A percentile compares a stretch with the other conserved stretches of the same genome.
Evolutionary conservation across 2,113 vertebrate genomes (phyloP).

Genomic region (Brienomyrus brachyistius): DNA sequence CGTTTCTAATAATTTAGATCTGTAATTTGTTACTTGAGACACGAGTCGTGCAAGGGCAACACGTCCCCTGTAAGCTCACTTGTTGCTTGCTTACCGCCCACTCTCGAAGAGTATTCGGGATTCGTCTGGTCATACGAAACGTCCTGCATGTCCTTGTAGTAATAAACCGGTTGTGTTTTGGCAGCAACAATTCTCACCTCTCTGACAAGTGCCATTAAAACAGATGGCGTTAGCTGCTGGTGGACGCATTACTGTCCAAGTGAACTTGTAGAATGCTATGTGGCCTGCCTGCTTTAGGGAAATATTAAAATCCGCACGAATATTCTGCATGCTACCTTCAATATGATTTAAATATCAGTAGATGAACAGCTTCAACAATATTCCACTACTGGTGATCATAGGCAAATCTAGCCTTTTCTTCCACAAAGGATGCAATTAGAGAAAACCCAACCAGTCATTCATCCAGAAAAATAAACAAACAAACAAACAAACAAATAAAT

Average conservation of each 20-base stretch:
- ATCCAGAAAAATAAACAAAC: not conserved
- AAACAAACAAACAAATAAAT: not conserved
- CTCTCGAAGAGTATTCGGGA: not conserved
- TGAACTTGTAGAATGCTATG: not conserved
- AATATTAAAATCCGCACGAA: not conserved
- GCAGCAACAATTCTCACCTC: slow-evolving; percentile 8
- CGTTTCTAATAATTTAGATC: not conserved
- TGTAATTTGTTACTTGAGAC: not conserved
- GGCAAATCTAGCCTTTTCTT: not conserved
- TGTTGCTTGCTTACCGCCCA: not conserved
- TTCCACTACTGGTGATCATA: not conserved
- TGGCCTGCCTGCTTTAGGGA: not conserved
- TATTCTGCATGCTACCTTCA: not conserved
- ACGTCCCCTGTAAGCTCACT: not conserved
- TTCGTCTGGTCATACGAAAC: not conserved
- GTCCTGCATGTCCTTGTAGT: not conserved
- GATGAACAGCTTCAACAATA: not conserved
- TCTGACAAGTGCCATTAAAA: slow-evolving; percentile 3
- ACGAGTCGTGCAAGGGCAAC: not conserved
- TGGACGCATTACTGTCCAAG: not conserved
- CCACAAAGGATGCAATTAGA: not conserved
- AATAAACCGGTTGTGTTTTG: slow-evolving; percentile 3
- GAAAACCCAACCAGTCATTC: not conserved
- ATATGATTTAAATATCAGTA: not conserved
- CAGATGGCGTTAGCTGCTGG: slow-evolving; percentile 12